A percentile compares a stretch with the other conserved stretches of the same genome.
Conservation (phyloP, 1,140 invertebrate species). For the Brachionus rubens region DNA sequence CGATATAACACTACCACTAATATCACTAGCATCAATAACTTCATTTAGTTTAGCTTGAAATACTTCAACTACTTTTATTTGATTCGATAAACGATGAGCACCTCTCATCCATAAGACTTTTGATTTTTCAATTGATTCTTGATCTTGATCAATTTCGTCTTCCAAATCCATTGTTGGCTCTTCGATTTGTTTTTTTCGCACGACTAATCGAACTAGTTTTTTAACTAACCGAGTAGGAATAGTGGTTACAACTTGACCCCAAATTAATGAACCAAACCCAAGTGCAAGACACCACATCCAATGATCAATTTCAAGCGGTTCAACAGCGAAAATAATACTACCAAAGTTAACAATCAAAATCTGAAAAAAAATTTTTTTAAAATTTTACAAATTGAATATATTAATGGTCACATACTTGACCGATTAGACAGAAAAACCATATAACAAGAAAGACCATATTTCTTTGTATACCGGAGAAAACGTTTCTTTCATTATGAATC, state of each 20-base stretch:
- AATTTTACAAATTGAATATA: neutral
- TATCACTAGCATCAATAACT: conserved; percentile 35
- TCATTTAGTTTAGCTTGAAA: conserved; percentile 37
- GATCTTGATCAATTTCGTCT: conserved; percentile 15
- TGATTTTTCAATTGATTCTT: neutral
- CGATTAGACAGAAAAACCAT: conserved; percentile 85
- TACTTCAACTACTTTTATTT: conserved; percentile 29
- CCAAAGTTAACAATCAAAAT: conserved; percentile 94
- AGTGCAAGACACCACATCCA: conserved; percentile 99
- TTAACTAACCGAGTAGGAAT: conserved; percentile 3
- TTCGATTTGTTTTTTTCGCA: neutral
- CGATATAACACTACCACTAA: conserved; percentile 4
- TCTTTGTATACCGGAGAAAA: conserved; percentile 82
- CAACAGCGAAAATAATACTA: conserved; percentile 90
- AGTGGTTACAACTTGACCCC: conserved; percentile 76
- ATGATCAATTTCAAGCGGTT: conserved; percentile 81
- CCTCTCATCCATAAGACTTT: conserved; percentile 11
- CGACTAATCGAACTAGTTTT: neutral
- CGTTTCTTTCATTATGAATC: conserved; percentile 97
- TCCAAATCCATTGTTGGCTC: neutral
- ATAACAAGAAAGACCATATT: conserved; percentile 98
- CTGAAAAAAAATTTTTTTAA: conserved; percentile 62
- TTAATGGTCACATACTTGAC: conserved; percentile 70
- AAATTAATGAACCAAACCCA: conserved; percentile 87
- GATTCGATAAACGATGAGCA: conserved; percentile 4